These are phyloP conservation scores for Drosophila lowei DNA, from an alignment of 1,140 invertebrate genomes.

Conservation along the genomic window DNA sequence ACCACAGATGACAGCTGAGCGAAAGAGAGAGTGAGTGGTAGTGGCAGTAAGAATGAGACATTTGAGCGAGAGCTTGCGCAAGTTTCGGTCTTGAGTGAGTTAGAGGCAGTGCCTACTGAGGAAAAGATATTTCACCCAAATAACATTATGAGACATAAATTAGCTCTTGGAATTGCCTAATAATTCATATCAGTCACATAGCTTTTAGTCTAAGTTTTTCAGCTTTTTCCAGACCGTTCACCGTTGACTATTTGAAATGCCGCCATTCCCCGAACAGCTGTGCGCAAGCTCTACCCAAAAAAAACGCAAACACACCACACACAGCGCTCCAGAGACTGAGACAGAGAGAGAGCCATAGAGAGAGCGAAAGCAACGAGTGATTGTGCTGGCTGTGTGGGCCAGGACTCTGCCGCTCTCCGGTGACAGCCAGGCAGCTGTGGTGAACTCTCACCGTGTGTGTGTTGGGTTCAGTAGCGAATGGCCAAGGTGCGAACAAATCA, in stretches of 20 bases:
- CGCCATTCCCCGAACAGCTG: constrained; percentile 48
- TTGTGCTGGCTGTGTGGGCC: constrained; percentile 19
- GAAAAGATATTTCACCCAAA: background rate
- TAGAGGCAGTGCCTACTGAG: background rate
- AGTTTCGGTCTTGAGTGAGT: constrained; percentile 8
- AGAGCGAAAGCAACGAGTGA: constrained; percentile 58
- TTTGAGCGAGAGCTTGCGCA: constrained; percentile 32
- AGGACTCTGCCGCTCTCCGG: constrained; percentile 4
- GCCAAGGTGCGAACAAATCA: constrained; percentile 79
- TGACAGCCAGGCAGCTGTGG: constrained; percentile 15
- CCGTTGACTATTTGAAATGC: constrained; percentile 29
- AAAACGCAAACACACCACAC: constrained; percentile 47
- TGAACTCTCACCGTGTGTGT: constrained; percentile 52
- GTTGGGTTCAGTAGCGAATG: constrained; percentile 76
- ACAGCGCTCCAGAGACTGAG: background rate
- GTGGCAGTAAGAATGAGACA: background rate
- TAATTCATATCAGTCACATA: no score
- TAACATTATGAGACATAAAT: background rate
- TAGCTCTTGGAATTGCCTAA: no score
- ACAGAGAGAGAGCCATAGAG: constrained; percentile 2
- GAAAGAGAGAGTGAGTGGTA: constrained; percentile 3
- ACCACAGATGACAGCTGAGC: constrained; percentile 16
- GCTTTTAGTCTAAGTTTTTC: background rate
- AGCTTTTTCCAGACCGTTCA: background rate
- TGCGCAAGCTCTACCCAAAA: constrained; percentile 51